These are phyloP conservation scores for Pelosia muscerda DNA, from an alignment of 2,888 invertebrate species.

Conservation along the genomic window DNA sequence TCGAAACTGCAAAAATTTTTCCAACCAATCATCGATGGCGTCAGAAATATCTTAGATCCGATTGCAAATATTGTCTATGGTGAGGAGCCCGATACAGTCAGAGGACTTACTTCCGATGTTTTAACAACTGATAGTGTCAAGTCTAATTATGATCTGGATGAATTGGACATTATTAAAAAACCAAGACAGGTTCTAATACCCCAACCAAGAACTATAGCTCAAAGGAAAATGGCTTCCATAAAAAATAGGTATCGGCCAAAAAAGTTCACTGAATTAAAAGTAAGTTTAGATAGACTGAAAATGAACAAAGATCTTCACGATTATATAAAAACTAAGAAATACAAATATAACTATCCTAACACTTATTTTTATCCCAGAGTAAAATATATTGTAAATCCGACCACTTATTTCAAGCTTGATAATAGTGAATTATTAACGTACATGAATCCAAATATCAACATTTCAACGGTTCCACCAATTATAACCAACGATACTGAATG, in stretches of 20 bases:
- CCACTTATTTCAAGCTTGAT: conserved; percentile 65
- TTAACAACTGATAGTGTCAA: conserved; percentile 70
- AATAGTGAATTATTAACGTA: conserved; percentile 70
- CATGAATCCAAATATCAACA: conserved; percentile 54
- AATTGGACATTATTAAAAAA: conserved; percentile 63
- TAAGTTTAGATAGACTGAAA: conserved; percentile 76
- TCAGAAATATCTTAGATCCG: conserved; percentile 75
- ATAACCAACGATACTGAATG: conserved; percentile 64
- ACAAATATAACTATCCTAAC: conserved; percentile 79
- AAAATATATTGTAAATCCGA: conserved; percentile 78
- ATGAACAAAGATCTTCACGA: conserved; percentile 80
- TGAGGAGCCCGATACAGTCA: conserved; percentile 78
- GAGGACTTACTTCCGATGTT: conserved; percentile 76
- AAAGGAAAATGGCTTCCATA: conserved; percentile 74
- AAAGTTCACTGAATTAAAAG: conserved; percentile 75
- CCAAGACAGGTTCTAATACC: conserved; percentile 76
- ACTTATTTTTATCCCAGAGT: conserved; percentile 81
- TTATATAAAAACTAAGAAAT: conserved; percentile 81
- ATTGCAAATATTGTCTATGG: conserved; percentile 78
- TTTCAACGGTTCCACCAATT: conserved; percentile 46
- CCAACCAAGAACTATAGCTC: conserved; percentile 79
- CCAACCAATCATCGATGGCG: conserved; percentile 76
- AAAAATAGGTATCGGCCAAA: conserved; percentile 74
- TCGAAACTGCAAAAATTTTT: conserved; percentile 79
- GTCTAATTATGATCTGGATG: conserved; percentile 59